Evolutionary conservation across 2,113 vertebrate species (phyloP), one percentile per base, ranked within the genome.

Genomic region (Dromiciops gliroides): DNA sequence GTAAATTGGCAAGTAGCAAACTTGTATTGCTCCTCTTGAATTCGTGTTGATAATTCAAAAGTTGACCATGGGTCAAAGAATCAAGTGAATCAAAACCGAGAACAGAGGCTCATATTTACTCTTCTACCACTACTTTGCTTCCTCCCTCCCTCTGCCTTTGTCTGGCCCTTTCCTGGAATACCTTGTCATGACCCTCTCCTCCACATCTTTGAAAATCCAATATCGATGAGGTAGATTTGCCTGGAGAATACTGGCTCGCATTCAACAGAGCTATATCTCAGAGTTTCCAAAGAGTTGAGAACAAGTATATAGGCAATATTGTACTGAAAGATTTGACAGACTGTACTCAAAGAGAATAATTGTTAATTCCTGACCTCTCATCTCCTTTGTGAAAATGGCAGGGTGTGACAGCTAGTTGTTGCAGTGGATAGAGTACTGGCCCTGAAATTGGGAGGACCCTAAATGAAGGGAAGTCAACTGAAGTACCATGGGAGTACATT

Each of bases 401-500:
- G 28, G 56, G n/a, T n/a, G n/a, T n/a, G n/a, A n/a, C 25, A 56
- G 2, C 9, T 60, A 60, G 28, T 9, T 60, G 28, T 9, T 60
- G 14, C 28, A 60, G 14, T 60, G 56, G 10, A 14, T 60, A 60
- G 53, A 11, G 28, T 28, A 10, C 3, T 9, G 3, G 10, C 8
- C 53, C 8, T 60, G 53, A 28, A 60, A 11, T 60, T 11, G 37
- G 28, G 10, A 60, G 37, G 28, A 12, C 26, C 24, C 26, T 56
- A 28, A 9, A 56, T 26, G 28, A 60, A 60, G 56, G 11, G 56
- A 14, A 75, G 60, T n/a, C 12, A n/a, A 5, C 37, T n/a, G 37
- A 75, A 0, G 6, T n/a, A n/a, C 3, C 1, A n/a, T 6, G n/a
- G 1, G 12, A 75, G 31, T 10, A 3, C 3, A n/a, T 75, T 75